A percentile compares a stretch with the other conserved stretches of the same genome.
Conservation (phyloP, 2,888 invertebrate genomes). For the Frankliniella fusca region DNA sequence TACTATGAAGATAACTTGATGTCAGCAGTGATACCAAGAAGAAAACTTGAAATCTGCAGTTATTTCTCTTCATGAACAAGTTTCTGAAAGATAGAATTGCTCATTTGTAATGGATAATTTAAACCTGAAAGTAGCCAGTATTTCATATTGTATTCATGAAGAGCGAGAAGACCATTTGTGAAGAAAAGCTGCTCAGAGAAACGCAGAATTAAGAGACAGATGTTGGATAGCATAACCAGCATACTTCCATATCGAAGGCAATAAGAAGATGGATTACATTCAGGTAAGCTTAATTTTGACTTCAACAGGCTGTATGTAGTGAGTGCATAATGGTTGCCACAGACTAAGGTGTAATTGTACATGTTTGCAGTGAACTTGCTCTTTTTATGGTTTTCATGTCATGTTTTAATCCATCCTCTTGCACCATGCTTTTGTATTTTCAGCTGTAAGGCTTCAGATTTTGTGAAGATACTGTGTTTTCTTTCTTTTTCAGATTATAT, state of each 20-base stretch:
- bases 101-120: neutral
- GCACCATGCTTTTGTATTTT: neutral
- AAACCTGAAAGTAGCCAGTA: neutral
- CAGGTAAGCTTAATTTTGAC: constrained; percentile 29
- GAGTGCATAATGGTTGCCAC: neutral
- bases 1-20: too few species aligned
- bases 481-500: neutral
- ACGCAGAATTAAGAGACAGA: too few species aligned
- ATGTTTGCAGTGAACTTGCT: constrained; percentile 24
- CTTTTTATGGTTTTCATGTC: neutral
- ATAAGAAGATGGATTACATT: neutral
- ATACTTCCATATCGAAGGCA: neutral
- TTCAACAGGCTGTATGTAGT: neutral
- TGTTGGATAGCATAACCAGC: neutral
- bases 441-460: neutral
- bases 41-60: too few species aligned
- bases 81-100: neutral
- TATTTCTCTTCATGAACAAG: neutral
- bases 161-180: too few species aligned
- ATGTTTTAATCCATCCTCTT: neutral
- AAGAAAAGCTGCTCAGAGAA: too few species aligned
- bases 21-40: too few species aligned
- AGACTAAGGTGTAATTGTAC: neutral
- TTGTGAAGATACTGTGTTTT: neutral
- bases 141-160: neutral